Evolutionary conservation across 2,888 invertebrate species (phyloP).

Genomic region (Chamaedrilus cognettii): DNA sequence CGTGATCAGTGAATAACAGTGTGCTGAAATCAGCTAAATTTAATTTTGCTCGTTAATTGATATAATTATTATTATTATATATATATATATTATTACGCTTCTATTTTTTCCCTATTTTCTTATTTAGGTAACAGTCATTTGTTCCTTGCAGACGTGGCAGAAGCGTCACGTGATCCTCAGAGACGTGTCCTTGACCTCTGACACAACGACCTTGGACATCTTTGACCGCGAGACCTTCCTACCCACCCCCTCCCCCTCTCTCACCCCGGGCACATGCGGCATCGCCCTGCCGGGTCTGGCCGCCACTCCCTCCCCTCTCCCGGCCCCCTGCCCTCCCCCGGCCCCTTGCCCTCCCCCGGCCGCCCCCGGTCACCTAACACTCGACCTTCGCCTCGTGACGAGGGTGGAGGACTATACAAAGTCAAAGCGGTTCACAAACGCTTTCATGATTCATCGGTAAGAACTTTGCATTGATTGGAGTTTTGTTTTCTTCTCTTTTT

Average conservation of each 20-base stretch:
- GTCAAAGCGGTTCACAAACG: constrained; percentile 14
- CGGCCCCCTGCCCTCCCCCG: background rate
- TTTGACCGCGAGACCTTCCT: constrained; percentile 13
- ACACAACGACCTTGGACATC: constrained; percentile 19
- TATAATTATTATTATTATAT: too few relatives aligned
- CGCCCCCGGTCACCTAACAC: background rate
- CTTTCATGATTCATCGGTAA: constrained; percentile 17
- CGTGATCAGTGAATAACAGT: too few relatives aligned
- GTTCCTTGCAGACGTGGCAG: constrained; percentile 26
- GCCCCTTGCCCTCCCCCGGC: too few relatives aligned
- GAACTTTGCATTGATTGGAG: too few relatives aligned
- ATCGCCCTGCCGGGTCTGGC: background rate
- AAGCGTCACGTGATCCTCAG: constrained; percentile 19
- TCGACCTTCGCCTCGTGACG: constrained; percentile 16
- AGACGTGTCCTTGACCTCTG: constrained; percentile 8
- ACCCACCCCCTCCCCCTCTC: background rate
- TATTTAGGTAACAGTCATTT: background rate
- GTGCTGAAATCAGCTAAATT: too few relatives aligned
- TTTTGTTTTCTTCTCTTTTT: too few relatives aligned
- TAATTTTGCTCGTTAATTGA: too few relatives aligned
- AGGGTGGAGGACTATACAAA: constrained; percentile 13
- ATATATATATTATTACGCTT: too few relatives aligned
- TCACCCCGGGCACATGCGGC: background rate
- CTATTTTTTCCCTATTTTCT: constrained; percentile 1
- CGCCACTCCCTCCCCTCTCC: background rate